These are phyloP conservation scores for Isotomurus palustris DNA, from an alignment of 2,888 invertebrate genomes.

Conservation along the genomic window DNA sequence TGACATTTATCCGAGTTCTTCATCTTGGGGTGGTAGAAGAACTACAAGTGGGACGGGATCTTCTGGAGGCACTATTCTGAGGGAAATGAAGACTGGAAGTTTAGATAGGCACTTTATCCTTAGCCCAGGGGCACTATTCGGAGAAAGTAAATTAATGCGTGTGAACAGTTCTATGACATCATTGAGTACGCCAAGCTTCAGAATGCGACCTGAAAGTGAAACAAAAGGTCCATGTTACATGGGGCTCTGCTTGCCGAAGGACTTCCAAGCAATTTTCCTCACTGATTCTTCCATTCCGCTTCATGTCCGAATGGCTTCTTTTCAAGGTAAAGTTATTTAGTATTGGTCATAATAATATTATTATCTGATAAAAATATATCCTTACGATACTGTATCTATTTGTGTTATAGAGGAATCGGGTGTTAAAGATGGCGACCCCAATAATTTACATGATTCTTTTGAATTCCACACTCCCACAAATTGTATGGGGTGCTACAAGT, in stretches of 20 bases:
- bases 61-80: too few relatives aligned
- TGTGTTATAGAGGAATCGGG: too few relatives aligned
- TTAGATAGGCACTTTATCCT: constrained; percentile 39
- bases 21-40: constrained; percentile 14
- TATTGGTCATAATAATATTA: too few relatives aligned
- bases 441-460: constrained; percentile 23
- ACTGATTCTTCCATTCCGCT: constrained; percentile 50
- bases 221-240: constrained; percentile 59
- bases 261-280: constrained; percentile 64
- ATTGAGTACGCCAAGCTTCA: constrained; percentile 44
- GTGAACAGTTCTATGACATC: constrained; percentile 47
- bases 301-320: constrained; percentile 12
- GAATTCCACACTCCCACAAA: constrained; percentile 34
- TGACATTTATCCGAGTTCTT: constrained; percentile 31
- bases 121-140: constrained; percentile 39
- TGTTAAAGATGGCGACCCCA: too few relatives aligned
- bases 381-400: too few relatives aligned
- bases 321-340: constrained; percentile 3
- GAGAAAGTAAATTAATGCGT: constrained; percentile 37
- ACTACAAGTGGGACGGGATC: background rate
- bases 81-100: constrained; percentile 37
- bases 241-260: constrained; percentile 69
- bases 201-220: constrained; percentile 40
- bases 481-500: constrained; percentile 43
- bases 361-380: too few relatives aligned